Percentiles rank a stretch among this genome's conserved stretches.
phyloP scores from a whole-genome alignment of 2,113 vertebrate genomes.

The Thomomys bottae region DNA sequence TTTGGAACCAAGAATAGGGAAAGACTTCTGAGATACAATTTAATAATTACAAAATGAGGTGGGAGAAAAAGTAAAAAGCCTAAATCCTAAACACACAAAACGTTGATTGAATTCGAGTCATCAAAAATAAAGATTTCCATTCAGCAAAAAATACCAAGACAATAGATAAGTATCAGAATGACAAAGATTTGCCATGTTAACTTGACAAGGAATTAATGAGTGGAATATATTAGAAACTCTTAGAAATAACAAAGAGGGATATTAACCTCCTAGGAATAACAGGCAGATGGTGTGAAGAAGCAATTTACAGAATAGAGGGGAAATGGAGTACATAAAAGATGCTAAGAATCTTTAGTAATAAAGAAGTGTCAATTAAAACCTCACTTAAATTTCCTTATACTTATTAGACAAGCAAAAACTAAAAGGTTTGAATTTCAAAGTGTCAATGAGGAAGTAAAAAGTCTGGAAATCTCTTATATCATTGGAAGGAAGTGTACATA shows the following conservation, averaged over 20 bases:
- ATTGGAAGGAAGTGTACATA: neutral
- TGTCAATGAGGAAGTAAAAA: neutral
- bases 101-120: neutral
- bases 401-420: neutral
- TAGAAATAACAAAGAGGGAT: neutral
- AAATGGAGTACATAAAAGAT: conserved; percentile 24
- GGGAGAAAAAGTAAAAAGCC: neutral
- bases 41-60: conserved; percentile 17
- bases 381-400: conserved; percentile 17
- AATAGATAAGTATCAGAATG: neutral
- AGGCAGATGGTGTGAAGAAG: conserved; percentile 25
- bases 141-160: conserved; percentile 20
- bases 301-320: neutral
- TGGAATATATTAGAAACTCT: neutral
- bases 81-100: neutral
- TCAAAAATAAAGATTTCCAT: conserved; percentile 8
- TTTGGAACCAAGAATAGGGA: neutral
- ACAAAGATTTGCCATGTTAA: conserved; percentile 39
- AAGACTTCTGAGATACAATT: neutral
- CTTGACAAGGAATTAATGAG: neutral
- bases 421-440: neutral
- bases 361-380: conserved; percentile 23
- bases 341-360: conserved; percentile 23
- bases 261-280: neutral
- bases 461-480: neutral